These are phyloP conservation scores for Campoletis raptor DNA, from an alignment of 2,888 invertebrate species.

Conservation along the genomic window DNA sequence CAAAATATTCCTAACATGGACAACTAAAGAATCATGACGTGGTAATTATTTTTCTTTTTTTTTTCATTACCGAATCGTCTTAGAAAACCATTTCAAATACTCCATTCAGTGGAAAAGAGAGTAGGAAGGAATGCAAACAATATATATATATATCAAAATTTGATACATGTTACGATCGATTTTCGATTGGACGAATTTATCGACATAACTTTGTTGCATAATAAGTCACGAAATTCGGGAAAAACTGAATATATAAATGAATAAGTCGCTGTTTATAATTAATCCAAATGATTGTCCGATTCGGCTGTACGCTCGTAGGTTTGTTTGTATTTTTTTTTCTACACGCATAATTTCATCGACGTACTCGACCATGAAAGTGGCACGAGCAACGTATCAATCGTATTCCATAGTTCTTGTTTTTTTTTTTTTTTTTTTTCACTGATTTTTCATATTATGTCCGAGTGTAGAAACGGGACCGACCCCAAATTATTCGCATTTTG, in stretches of 20 bases:
- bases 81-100: conserved; percentile 32
- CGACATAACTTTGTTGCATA: conserved; percentile 38
- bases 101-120: conserved; percentile 20
- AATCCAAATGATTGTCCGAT: conserved; percentile 35
- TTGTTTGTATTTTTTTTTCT: conserved; percentile 44
- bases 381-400: conserved; percentile 42
- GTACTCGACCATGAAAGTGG: conserved; percentile 21
- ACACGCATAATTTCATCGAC: conserved; percentile 50
- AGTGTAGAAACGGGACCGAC: conserved; percentile 16
- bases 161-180: conserved; percentile 40
- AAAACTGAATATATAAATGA: conserved; percentile 15
- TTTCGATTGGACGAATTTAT: conserved; percentile 41
- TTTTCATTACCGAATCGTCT: conserved; percentile 31
- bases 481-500: conserved; percentile 12
- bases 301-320: conserved; percentile 1
- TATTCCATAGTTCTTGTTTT: conserved; percentile 6
- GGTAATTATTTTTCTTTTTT: conserved; percentile 17
- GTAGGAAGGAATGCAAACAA: neutral
- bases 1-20: conserved; percentile 5
- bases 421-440: neutral
- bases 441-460: conserved; percentile 23
- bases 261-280: conserved; percentile 40
- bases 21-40: conserved; percentile 10
- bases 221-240: conserved; percentile 46
- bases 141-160: conserved; percentile 36